phyloP scores from a whole-genome alignment of 1,140 invertebrate species.

The Diachasma alloeum region DNA sequence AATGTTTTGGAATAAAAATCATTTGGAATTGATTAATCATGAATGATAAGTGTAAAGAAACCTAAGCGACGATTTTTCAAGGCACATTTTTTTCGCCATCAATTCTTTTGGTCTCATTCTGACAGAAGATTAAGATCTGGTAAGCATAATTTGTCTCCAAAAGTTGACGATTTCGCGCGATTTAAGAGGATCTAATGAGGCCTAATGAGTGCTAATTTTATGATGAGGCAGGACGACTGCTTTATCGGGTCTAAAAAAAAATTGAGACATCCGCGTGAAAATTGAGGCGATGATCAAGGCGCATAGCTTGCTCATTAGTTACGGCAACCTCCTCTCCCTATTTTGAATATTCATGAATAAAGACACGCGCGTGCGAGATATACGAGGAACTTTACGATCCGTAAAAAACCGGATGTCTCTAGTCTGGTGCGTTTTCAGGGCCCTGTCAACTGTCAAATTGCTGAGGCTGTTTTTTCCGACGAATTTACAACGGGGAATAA shows the following conservation, averaged over 20 bases:
- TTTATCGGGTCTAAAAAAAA: neutral
- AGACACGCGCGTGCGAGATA: conserved; percentile 13
- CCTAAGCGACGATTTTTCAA: too few species aligned
- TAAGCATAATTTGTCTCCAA: neutral
- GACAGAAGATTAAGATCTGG: neutral
- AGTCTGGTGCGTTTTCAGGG: neutral
- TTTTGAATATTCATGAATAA: conserved; percentile 31
- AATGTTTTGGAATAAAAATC: too few species aligned
- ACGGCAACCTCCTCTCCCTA: conserved; percentile 16
- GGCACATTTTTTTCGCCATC: too few species aligned
- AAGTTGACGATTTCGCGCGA: neutral
- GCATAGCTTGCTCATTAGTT: conserved; percentile 1
- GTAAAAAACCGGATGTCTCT: conserved; percentile 18
- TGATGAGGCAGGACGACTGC: neutral
- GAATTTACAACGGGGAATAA: neutral
- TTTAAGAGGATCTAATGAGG: neutral
- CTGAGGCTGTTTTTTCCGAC: neutral
- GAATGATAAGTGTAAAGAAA: too few species aligned
- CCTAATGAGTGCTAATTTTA: neutral
- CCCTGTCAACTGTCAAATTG: neutral
- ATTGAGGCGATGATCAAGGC: conserved; percentile 5
- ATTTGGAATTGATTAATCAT: too few species aligned
- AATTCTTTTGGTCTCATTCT: too few species aligned
- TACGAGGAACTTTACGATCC: conserved; percentile 14
- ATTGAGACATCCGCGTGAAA: neutral